These are phyloP conservation scores for Philereme vetulata DNA, from an alignment of 2,888 invertebrate species.

Conservation along the genomic window DNA sequence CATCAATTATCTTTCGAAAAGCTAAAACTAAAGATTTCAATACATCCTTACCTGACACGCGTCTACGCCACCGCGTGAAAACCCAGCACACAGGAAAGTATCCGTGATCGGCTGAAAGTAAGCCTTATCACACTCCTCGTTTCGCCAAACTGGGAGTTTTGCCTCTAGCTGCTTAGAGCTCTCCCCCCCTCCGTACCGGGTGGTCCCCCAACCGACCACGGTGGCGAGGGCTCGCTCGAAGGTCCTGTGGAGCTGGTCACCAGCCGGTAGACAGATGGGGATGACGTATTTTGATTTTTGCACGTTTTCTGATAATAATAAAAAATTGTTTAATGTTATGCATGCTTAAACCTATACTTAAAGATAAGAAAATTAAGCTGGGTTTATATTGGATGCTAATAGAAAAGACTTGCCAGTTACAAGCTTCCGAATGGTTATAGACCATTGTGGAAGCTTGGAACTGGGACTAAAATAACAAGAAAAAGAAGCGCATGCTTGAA, in stretches of 20 bases:
- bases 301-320: constrained; percentile 83
- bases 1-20: too few species aligned
- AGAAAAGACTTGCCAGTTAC: too few species aligned
- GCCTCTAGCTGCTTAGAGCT: constrained; percentile 94
- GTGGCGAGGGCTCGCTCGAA: constrained; percentile 91
- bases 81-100: constrained; percentile 95
- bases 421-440: too few species aligned
- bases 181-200: constrained; percentile 94
- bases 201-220: constrained; percentile 97
- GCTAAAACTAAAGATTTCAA: too few species aligned
- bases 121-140: constrained; percentile 94
- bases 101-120: constrained; percentile 97
- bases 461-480: too few species aligned
- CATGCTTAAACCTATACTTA: too few species aligned
- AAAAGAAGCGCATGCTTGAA: too few species aligned
- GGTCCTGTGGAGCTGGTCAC: constrained; percentile 80
- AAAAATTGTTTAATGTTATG: neutral
- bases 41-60: constrained; percentile 90
- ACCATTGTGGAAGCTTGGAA: too few species aligned
- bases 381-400: neutral
- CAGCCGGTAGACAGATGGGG: constrained; percentile 92
- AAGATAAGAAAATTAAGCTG: too few species aligned
- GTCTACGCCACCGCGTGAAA: constrained; percentile 94
- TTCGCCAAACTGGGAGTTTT: constrained; percentile 93
- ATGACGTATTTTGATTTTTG: constrained; percentile 93